Evolutionary conservation across 2,888 invertebrate species (phyloP).

Genomic region (Cactoblastis cactorum): DNA sequence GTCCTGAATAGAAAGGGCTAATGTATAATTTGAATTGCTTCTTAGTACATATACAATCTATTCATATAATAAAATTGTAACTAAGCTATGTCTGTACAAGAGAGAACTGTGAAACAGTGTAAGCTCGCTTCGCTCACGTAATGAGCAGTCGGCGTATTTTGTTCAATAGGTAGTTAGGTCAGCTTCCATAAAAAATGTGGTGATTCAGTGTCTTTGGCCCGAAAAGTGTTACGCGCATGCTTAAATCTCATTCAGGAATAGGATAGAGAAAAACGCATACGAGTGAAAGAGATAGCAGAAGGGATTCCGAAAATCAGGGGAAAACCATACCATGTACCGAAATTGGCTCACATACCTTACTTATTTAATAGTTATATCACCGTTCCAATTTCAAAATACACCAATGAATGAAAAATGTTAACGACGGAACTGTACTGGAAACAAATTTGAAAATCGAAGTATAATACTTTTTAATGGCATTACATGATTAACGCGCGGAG

Average conservation of each 20-base stretch:
- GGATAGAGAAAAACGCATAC: slow-evolving; percentile 38
- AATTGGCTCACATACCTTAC: slow-evolving; percentile 33
- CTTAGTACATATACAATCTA: too few relatives aligned
- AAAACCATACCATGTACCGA: slow-evolving; percentile 35
- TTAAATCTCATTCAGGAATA: slow-evolving; percentile 61
- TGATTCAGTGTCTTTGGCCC: slow-evolving; percentile 17
- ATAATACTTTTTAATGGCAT: slow-evolving; percentile 14
- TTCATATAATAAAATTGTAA: too few relatives aligned
- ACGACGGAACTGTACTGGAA: too few relatives aligned
- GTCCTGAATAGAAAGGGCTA: background rate
- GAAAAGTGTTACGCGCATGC: slow-evolving; percentile 56
- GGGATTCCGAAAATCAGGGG: slow-evolving; percentile 51
- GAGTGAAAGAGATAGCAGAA: slow-evolving; percentile 35
- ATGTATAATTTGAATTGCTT: too few relatives aligned
- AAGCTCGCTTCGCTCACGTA: too few relatives aligned
- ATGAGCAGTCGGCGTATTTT: too few relatives aligned
- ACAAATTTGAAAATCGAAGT: slow-evolving; percentile 19
- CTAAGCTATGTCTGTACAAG: too few relatives aligned
- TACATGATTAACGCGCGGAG: slow-evolving; percentile 9
- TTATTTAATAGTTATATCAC: slow-evolving; percentile 40
- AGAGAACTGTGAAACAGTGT: too few relatives aligned
- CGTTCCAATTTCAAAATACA: slow-evolving; percentile 19
- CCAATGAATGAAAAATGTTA: too few relatives aligned
- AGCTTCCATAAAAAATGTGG: slow-evolving; percentile 8
- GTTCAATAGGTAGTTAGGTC: slow-evolving; percentile 1